These are phyloP conservation scores for Myzus persicae DNA, from an alignment of 1,140 invertebrate species.

Conservation along the genomic window DNA sequence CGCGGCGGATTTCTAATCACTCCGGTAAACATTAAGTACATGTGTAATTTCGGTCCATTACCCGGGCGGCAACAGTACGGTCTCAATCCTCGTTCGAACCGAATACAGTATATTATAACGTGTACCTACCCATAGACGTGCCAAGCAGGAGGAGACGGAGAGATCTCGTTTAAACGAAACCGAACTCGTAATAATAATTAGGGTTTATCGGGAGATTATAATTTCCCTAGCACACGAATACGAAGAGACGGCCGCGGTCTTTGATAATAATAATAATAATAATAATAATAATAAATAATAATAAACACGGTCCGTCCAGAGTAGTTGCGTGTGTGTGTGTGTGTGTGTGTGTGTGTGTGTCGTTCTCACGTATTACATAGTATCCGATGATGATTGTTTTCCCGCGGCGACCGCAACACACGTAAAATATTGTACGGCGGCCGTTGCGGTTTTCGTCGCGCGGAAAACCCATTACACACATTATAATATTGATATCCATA, in stretches of 20 bases:
- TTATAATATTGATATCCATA: background rate
- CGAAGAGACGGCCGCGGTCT: background rate
- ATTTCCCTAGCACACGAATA: background rate
- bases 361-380: constrained; percentile 42
- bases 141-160: background rate
- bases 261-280: background rate
- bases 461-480: background rate
- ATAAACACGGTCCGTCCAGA: background rate
- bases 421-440: constrained; percentile 40
- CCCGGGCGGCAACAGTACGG: background rate
- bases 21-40: constrained; percentile 55
- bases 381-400: background rate
- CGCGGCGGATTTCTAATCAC: constrained; percentile 55
- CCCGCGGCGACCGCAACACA: constrained; percentile 4
- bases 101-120: no score
- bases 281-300: background rate
- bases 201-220: constrained; percentile 16
- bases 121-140: no score
- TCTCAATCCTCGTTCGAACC: background rate
- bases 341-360: constrained; percentile 4
- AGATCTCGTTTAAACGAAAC: constrained; percentile 8
- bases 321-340: background rate
- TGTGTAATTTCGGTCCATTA: constrained; percentile 58
- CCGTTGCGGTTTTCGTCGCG: constrained; percentile 41
- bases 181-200: constrained; percentile 35